Conservation (phyloP, 2,888 invertebrate genomes). For the Gymnosoma rotundatum region DNA sequence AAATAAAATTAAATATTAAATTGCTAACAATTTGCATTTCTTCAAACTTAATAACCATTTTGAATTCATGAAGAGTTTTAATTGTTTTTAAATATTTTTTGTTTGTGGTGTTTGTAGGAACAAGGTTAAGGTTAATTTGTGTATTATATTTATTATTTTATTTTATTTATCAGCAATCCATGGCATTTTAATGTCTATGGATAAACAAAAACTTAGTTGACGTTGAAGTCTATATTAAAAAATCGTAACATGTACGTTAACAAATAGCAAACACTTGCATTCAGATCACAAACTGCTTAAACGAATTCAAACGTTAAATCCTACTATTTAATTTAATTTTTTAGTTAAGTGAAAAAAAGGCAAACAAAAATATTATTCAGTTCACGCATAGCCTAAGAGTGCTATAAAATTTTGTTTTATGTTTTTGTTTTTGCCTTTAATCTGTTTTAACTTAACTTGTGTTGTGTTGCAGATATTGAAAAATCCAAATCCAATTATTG, state of each 20-base stretch:
- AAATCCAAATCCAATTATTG: slow-evolving; percentile 50
- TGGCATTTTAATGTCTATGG: not conserved
- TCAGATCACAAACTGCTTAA: slow-evolving; percentile 25
- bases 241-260: slow-evolving; percentile 57
- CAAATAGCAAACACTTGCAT: slow-evolving; percentile 59
- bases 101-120: slow-evolving; percentile 2
- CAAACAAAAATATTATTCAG: slow-evolving; percentile 61
- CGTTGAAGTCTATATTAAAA: slow-evolving; percentile 48
- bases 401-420: slow-evolving; percentile 53
- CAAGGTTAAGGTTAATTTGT: slow-evolving; percentile 67
- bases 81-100: slow-evolving; percentile 1
- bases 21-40: slow-evolving; percentile 9
- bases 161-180: slow-evolving; percentile 19
- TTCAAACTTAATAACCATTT: slow-evolving; percentile 41
- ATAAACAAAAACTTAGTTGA: slow-evolving; percentile 21
- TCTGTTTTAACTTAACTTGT: not conserved
- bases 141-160: not conserved
- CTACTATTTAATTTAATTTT: slow-evolving; percentile 21
- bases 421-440: slow-evolving; percentile 19
- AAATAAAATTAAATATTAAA: not conserved
- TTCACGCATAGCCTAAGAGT: slow-evolving; percentile 68
- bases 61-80: slow-evolving; percentile 48
- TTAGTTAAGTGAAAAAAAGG: slow-evolving; percentile 20
- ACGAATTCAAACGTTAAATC: slow-evolving; percentile 13
- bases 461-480: slow-evolving; percentile 38